These are phyloP conservation scores for Porites lutea DNA, from an alignment of 64 coral and sea anemone species.

Conservation along the genomic window DNA sequence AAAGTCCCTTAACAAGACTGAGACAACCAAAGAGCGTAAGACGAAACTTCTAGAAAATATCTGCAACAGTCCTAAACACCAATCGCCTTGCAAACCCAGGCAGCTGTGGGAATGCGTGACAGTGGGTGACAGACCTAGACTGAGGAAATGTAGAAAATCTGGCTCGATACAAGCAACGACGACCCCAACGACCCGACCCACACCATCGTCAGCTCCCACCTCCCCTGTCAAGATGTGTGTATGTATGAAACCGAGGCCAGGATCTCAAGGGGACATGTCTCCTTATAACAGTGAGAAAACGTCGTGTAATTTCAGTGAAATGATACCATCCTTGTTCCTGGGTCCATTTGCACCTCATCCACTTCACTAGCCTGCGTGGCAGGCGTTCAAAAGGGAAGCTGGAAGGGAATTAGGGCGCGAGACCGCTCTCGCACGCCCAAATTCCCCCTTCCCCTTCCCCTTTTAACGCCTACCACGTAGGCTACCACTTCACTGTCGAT, in stretches of 20 bases:
- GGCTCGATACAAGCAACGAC: background rate
- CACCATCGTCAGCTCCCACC: background rate
- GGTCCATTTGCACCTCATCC: no score
- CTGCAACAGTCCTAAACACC: conserved; percentile 48
- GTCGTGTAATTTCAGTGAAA: no score
- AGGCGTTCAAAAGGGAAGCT: no score
- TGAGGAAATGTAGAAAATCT: conserved; percentile 84
- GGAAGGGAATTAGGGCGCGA: no score
- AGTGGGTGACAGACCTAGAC: conserved; percentile 46
- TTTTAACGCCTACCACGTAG: no score
- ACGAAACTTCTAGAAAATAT: conserved; percentile 28
- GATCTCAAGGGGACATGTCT: background rate
- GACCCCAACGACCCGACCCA: background rate
- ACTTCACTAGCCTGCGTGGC: no score
- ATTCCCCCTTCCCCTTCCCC: no score
- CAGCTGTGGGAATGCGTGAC: conserved; percentile 81
- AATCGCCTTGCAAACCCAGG: conserved; percentile 53
- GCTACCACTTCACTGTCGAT: no score
- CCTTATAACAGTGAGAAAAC: conserved; percentile 5
- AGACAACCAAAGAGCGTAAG: background rate
- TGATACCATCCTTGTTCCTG: no score
- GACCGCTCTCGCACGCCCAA: no score
- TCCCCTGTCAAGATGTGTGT: conserved; percentile 66
- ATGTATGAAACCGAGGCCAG: conserved; percentile 62
- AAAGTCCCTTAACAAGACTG: conserved; percentile 27